Conservation (phyloP, 2,888 invertebrate species). For the Cynaeus angustus region DNA sequence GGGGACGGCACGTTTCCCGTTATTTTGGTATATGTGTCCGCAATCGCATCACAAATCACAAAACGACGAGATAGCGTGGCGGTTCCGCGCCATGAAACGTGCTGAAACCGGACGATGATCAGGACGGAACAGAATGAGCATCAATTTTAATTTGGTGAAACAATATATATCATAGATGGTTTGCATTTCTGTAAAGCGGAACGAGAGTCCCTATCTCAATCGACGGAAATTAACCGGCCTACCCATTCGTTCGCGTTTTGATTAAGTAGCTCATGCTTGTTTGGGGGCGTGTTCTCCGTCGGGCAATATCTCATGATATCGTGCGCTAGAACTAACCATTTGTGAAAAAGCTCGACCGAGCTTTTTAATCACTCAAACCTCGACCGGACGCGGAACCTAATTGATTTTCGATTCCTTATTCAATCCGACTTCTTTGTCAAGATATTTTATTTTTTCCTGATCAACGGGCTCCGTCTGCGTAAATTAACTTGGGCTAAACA, state of each 20-base stretch:
- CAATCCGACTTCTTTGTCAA: slow-evolving; percentile 26
- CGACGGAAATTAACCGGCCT: slow-evolving; percentile 57
- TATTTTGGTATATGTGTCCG: slow-evolving; percentile 40
- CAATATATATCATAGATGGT: slow-evolving; percentile 56
- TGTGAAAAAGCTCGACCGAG: slow-evolving; percentile 54
- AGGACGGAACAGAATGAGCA: slow-evolving; percentile 48
- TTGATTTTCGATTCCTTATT: slow-evolving; percentile 38
- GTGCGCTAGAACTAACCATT: slow-evolving; percentile 55
- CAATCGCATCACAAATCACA: slow-evolving; percentile 48
- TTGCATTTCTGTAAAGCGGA: slow-evolving; percentile 54
- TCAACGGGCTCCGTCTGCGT: too few species aligned
- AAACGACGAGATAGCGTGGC: slow-evolving; percentile 40
- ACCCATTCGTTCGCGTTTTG: slow-evolving; percentile 55
- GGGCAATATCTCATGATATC: slow-evolving; percentile 57
- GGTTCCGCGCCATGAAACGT: slow-evolving; percentile 48
- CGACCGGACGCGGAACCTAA: slow-evolving; percentile 51
- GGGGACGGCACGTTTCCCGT: slow-evolving; percentile 27
- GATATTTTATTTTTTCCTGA: slow-evolving; percentile 23
- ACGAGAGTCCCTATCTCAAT: slow-evolving; percentile 53
- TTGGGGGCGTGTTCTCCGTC: slow-evolving; percentile 46
- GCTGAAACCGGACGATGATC: slow-evolving; percentile 43
- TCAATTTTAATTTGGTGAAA: slow-evolving; percentile 58
- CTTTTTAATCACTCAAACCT: slow-evolving; percentile 59
- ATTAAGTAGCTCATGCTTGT: slow-evolving; percentile 53
- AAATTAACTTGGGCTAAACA: slow-evolving; percentile 44